Conservation (phyloP, 1,140 invertebrate genomes). For the Laodelphax striatellus region DNA sequence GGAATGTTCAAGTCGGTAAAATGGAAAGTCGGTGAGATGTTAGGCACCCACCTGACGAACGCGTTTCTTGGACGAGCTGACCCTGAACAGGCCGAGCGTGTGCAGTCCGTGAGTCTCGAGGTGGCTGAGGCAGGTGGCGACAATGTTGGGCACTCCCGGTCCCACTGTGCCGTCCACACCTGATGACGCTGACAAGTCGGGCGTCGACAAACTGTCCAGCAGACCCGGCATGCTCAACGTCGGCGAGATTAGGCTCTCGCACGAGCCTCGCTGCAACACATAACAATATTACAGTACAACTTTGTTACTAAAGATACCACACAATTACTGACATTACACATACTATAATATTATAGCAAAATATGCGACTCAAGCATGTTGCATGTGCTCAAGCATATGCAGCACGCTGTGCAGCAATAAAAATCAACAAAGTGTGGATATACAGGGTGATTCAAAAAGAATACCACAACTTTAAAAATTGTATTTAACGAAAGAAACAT, state of each 20-base stretch:
- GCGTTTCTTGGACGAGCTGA: slow-evolving; percentile 81
- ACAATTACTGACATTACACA: too few relatives aligned
- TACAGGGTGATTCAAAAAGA: too few relatives aligned
- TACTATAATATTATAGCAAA: too few relatives aligned
- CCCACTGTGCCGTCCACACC: slow-evolving; percentile 17
- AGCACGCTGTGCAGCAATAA: too few relatives aligned
- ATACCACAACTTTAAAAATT: too few relatives aligned
- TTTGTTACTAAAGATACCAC: too few relatives aligned
- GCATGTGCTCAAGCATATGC: too few relatives aligned
- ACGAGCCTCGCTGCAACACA: slow-evolving; percentile 49
- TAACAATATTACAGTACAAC: neutral
- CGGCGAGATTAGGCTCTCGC: slow-evolving; percentile 42
- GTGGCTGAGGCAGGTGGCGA: slow-evolving; percentile 66
- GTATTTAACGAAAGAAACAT: too few relatives aligned
- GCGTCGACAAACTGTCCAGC: slow-evolving; percentile 31
- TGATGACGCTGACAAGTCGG: slow-evolving; percentile 26
- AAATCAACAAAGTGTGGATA: too few relatives aligned
- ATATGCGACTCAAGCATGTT: too few relatives aligned
- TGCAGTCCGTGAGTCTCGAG: slow-evolving; percentile 65
- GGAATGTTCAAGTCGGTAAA: too few relatives aligned
- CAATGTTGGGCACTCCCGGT: slow-evolving; percentile 53
- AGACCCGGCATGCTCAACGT: slow-evolving; percentile 43
- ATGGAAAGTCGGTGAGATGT: too few relatives aligned
- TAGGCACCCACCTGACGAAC: slow-evolving; percentile 62
- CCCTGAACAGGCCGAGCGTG: slow-evolving; percentile 78